phyloP scores from a whole-genome alignment of 2,113 vertebrate genomes.

The Dicerorhinus sumatrensis region DNA sequence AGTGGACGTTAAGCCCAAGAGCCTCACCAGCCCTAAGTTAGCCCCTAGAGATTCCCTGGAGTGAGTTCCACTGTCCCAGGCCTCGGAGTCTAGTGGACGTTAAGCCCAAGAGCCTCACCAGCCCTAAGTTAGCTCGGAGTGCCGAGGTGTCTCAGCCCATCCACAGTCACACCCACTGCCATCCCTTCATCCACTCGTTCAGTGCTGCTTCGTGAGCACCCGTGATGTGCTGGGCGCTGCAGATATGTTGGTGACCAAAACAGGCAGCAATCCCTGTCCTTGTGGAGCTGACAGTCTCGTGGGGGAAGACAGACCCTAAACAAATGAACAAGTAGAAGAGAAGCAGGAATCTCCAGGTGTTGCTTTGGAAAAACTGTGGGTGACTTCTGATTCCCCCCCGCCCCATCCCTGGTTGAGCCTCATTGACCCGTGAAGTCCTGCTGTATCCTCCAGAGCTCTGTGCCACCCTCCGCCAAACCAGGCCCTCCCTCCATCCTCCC shows the following conservation, averaged over 20 bases:
- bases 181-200: background rate
- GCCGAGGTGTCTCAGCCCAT: background rate
- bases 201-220: background rate
- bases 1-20: background rate
- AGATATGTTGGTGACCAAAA: too few relatives aligned
- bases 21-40: background rate
- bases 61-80: background rate
- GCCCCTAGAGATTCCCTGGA: background rate
- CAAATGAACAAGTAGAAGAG: background rate
- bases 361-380: background rate
- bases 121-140: background rate
- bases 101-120: background rate
- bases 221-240: background rate
- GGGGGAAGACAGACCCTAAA: background rate
- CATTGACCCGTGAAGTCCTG: background rate
- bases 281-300: background rate
- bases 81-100: background rate
- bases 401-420: background rate
- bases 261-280: background rate
- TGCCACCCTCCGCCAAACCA: background rate
- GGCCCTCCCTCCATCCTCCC: too few relatives aligned
- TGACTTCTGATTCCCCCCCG: background rate
- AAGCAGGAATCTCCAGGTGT: background rate
- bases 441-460: background rate
- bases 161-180: fast-evolving